phyloP scores from a whole-genome alignment of 2,888 invertebrate genomes.

The Carpatolechia fugitivella region DNA sequence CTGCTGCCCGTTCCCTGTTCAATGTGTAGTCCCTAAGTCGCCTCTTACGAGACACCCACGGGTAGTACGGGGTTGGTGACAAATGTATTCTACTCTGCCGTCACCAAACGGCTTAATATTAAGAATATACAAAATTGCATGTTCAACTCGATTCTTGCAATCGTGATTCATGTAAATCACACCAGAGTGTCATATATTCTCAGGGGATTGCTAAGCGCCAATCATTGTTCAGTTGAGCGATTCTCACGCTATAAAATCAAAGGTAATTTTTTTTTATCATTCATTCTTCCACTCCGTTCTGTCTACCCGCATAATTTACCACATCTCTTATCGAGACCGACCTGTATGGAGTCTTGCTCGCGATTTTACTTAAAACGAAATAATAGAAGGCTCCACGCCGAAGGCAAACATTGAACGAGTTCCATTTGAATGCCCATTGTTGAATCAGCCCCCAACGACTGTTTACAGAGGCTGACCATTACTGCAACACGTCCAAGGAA shows the following conservation, averaged over 20 bases:
- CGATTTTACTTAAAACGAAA: slow-evolving; percentile 8
- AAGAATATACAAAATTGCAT: neutral
- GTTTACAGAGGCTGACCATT: slow-evolving; percentile 5
- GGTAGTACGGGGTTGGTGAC: too few relatives aligned
- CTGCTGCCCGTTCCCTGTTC: too few relatives aligned
- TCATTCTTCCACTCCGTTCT: neutral
- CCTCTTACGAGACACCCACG: too few relatives aligned
- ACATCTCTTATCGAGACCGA: neutral
- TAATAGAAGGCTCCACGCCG: slow-evolving; percentile 5
- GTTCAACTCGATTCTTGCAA: neutral
- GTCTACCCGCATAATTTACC: slow-evolving; percentile 6
- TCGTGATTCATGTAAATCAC: neutral
- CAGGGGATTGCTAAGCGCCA: neutral
- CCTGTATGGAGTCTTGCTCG: slow-evolving; percentile 5
- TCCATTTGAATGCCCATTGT: slow-evolving; percentile 15
- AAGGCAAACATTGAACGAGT: slow-evolving; percentile 11
- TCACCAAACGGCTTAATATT: too few relatives aligned
- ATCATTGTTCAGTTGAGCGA: neutral
- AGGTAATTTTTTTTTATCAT: too few relatives aligned
- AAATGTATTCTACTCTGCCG: too few relatives aligned
- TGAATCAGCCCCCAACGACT: neutral
- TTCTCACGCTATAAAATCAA: slow-evolving; percentile 11
- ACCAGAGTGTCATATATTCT: neutral
- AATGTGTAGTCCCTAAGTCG: too few relatives aligned
- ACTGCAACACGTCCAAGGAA: neutral